A percentile compares a stretch with the other conserved stretches of the same genome.
These are phyloP conservation scores for Cryptoprocta ferox DNA, from an alignment of 2,797 vertebrate species.

Conservation along the genomic window DNA sequence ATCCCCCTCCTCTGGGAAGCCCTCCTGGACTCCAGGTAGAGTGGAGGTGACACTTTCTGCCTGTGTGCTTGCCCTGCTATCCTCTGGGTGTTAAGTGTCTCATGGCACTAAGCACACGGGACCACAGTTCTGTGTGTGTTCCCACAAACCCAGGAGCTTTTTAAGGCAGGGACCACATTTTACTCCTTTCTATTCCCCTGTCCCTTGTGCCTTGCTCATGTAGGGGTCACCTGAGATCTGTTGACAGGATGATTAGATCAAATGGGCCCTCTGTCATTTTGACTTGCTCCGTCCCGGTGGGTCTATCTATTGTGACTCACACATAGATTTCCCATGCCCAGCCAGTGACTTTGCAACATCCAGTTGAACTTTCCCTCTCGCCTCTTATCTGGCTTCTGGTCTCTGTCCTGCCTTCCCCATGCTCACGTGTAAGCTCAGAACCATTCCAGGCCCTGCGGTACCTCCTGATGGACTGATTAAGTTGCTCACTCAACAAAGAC, in stretches of 20 bases:
- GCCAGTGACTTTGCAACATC: not conserved
- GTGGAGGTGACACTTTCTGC: not conserved
- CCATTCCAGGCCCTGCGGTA: not conserved
- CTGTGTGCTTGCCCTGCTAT: not conserved
- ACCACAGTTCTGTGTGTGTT: not conserved
- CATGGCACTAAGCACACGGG: accelerated
- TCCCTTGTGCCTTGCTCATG: not conserved
- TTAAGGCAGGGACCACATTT: not conserved
- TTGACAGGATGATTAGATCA: not conserved
- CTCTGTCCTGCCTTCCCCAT: not conserved
- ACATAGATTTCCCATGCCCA: not conserved
- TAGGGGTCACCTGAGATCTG: not conserved
- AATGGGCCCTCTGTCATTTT: not conserved
- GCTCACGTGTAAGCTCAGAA: not conserved
- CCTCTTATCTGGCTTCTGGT: not conserved
- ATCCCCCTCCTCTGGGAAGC: not conserved
- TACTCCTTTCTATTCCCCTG: not conserved
- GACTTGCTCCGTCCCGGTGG: too few species aligned
- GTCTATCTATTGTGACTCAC: too few species aligned
- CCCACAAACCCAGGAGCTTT: not conserved
- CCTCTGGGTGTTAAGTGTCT: not conserved
- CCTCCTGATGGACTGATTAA: not conserved
- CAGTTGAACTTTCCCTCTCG: not conserved
- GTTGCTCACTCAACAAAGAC: not conserved
- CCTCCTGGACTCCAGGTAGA: not conserved